phyloP scores from a whole-genome alignment of 2,113 vertebrate genomes.

The Centropus unirufus region DNA sequence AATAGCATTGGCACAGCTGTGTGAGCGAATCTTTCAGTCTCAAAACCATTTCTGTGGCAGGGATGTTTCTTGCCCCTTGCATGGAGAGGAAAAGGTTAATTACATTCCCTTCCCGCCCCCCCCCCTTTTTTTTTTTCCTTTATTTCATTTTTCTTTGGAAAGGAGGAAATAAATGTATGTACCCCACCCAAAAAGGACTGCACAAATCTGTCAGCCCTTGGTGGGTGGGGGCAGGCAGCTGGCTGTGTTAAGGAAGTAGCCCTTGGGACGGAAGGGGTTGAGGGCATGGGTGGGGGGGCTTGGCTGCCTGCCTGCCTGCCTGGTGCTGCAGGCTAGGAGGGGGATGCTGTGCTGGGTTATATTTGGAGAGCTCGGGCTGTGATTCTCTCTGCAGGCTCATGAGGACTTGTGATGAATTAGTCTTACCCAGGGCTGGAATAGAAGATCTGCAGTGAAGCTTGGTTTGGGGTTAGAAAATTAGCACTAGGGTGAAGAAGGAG shows the following conservation, averaged over 20 bases:
- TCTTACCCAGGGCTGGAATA: fast-evolving
- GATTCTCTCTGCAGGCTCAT: neutral
- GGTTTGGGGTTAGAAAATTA: neutral
- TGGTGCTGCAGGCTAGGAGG: neutral
- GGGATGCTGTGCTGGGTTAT: neutral
- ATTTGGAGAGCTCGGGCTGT: neutral
- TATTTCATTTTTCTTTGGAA: neutral
- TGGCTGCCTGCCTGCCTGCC: neutral
- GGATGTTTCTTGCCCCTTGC: neutral
- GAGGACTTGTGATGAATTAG: neutral
- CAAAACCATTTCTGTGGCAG: neutral
- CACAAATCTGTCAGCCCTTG: slow-evolving; percentile 53
- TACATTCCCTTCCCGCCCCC: neutral
- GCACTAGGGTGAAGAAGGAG: neutral
- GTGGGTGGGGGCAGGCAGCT: slow-evolving; percentile 29
- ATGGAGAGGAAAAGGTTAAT: slow-evolving; percentile 12
- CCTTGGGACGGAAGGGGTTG: neutral
- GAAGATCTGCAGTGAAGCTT: neutral
- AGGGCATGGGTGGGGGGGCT: neutral
- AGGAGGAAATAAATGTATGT: slow-evolving; percentile 42
- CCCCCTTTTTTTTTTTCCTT: neutral
- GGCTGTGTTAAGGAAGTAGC: slow-evolving; percentile 42
- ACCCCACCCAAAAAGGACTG: slow-evolving; percentile 41
- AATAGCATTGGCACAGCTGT: neutral
- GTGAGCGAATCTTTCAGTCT: neutral